Conservation (phyloP, 1,140 invertebrate genomes). For the Ostrea edulis region DNA sequence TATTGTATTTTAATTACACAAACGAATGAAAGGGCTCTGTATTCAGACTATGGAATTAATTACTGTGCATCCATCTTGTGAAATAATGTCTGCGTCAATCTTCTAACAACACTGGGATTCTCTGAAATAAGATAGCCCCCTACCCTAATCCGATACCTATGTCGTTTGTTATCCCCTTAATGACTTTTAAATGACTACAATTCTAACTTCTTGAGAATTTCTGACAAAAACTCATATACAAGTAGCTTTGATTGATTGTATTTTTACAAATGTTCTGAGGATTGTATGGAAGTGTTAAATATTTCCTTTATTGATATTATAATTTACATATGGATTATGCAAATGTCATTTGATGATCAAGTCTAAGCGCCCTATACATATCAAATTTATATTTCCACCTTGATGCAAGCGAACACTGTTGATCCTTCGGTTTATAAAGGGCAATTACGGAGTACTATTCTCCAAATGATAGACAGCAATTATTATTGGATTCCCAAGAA, state of each 20-base stretch:
- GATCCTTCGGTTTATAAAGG: not conserved
- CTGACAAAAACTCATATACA: conserved; percentile 13
- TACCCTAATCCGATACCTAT: conserved; percentile 32
- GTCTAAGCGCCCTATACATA: not conserved
- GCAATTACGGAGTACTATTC: not conserved
- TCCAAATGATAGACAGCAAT: conserved; percentile 2
- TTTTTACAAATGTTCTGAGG: not conserved
- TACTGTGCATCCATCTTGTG: not conserved
- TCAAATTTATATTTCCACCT: conserved; percentile 11
- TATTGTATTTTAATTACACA: not conserved
- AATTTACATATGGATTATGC: conserved; percentile 26
- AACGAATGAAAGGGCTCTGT: not conserved
- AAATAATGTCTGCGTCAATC: not conserved
- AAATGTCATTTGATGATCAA: not conserved
- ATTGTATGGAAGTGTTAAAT: not conserved
- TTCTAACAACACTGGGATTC: not conserved
- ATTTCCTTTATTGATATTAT: not conserved
- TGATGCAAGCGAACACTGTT: not conserved
- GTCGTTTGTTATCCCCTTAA: not conserved
- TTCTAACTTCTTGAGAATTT: not conserved
- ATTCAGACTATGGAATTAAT: not conserved
- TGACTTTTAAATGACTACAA: conserved; percentile 35
- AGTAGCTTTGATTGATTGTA: conserved; percentile 32
- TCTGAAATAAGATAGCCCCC: not conserved
- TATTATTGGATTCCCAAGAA: not conserved